Evolutionary conservation across 2,888 invertebrate species (phyloP).

Genomic region (Epinotia demarniana): DNA sequence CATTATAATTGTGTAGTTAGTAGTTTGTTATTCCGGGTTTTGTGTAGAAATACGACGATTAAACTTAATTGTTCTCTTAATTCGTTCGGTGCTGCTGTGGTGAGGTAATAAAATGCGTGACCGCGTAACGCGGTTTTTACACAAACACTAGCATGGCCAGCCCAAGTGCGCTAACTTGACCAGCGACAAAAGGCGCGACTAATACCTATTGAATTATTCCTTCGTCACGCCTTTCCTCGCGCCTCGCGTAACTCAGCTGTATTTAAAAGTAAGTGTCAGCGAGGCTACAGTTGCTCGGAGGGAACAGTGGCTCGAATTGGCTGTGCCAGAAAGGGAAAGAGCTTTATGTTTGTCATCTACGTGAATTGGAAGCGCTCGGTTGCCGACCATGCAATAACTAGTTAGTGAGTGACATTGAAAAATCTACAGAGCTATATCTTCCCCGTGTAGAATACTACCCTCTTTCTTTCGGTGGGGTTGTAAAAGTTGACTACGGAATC

Average conservation of each 20-base stretch:
- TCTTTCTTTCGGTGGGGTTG: no score
- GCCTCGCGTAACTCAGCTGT: not conserved
- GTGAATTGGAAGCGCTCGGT: no score
- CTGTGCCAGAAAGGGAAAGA: no score
- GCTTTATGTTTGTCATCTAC: no score
- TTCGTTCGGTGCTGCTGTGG: not conserved
- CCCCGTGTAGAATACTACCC: no score
- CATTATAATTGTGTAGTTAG: slow-evolving; percentile 19
- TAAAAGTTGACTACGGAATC: no score
- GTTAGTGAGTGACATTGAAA: no score
- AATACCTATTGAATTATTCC: not conserved
- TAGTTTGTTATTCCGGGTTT: slow-evolving; percentile 14
- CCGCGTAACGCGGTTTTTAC: not conserved
- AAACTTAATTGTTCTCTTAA: not conserved
- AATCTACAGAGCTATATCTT: no score
- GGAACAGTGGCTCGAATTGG: no score
- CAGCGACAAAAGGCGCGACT: not conserved
- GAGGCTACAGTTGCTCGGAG: no score
- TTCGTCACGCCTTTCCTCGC: not conserved
- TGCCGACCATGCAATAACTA: no score
- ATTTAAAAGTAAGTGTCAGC: not conserved
- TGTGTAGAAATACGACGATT: not conserved
- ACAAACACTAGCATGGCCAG: not conserved
- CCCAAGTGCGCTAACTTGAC: not conserved
- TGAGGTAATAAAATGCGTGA: not conserved